These are phyloP conservation scores for Ormyrus rosae DNA, from an alignment of 2,888 invertebrate genomes.

Conservation along the genomic window DNA sequence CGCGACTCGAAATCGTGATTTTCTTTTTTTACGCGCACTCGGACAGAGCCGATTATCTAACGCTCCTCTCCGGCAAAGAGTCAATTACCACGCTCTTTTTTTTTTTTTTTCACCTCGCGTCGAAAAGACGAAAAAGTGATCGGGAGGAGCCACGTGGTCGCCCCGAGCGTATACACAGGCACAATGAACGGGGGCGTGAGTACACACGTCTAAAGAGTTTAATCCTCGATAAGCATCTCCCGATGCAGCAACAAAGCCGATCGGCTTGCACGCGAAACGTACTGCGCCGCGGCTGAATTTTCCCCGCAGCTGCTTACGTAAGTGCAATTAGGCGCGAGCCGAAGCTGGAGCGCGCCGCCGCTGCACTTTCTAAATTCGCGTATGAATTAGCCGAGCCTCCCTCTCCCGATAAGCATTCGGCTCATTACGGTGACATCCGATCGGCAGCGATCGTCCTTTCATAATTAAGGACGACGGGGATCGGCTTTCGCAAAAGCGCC, in stretches of 20 bases:
- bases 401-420: slow-evolving; percentile 9
- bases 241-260: slow-evolving; percentile 9
- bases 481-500: too few species aligned
- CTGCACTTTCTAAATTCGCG: slow-evolving; percentile 70
- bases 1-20: too few species aligned
- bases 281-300: slow-evolving; percentile 4
- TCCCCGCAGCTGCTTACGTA: slow-evolving; percentile 56
- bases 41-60: too few species aligned
- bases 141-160: too few species aligned
- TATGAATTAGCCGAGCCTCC: slow-evolving; percentile 65
- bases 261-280: background rate
- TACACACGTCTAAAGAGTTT: slow-evolving; percentile 15
- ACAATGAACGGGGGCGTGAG: background rate
- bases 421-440: slow-evolving; percentile 52
- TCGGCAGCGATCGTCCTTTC: background rate
- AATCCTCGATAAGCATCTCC: slow-evolving; percentile 34
- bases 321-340: slow-evolving; percentile 63
- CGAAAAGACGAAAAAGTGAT: too few species aligned
- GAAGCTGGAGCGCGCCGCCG: slow-evolving; percentile 36
- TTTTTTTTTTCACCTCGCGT: too few species aligned
- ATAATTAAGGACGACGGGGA: too few species aligned
- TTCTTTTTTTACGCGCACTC: too few species aligned
- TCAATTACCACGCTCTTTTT: too few species aligned
- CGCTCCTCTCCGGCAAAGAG: too few species aligned
- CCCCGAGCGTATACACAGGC: too few species aligned